Base-by-base conservation (phyloP, 2,797 vertebrate genomes). In the Pseudochaenichthys georgianus region DNA sequence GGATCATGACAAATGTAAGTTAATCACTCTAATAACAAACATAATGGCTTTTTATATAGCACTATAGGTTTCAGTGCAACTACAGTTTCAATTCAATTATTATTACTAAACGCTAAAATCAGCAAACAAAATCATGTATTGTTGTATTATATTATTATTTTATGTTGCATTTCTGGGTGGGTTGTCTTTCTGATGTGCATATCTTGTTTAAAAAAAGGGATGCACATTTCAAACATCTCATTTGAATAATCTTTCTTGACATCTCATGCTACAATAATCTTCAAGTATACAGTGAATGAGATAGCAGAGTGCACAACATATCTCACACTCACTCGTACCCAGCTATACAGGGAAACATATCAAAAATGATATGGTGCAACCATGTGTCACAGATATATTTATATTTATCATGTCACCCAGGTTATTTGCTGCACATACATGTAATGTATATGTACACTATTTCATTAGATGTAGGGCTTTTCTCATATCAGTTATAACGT, bases 241-340 rank as follows among this genome's bases (percentile, higher is more conserved):
- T 77, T 23, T 51, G 23, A 48, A 64, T 59, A 71, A 58, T 38
- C 54, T 31, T 43, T 47, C n/a, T 47, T 17, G 21, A 50, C 45
- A 65, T 60, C 19, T 62, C 10, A 70, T 70, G 13, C 13, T n/a
- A 21, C 34, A 77, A 58, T 66, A 48, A 70, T 63, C 51, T 55
- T n/a, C 21, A 59, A 64, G 16, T 50, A 52, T 51, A 13, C 47
- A 58, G 21, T 50, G 45, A 28, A 38, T 23, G 45, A 73, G 28
- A 63, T 45, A 19, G 13, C 42, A 48, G 31, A 69, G 52, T 21
- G 64, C 3, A 62, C 38, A 23, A 19, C n/a, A 75, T 51, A 43
- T 64, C 65, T 48, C 57, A 47, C 43, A 43, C 23, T 70, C 51
- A 34, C 43, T 42, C 42, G 2, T 45, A 64, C 11, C 48, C 52